Evolutionary conservation across 1,140 invertebrate species (phyloP), one percentile per base, ranked within the genome.

Genomic region (Drosophila asahinai): DNA sequence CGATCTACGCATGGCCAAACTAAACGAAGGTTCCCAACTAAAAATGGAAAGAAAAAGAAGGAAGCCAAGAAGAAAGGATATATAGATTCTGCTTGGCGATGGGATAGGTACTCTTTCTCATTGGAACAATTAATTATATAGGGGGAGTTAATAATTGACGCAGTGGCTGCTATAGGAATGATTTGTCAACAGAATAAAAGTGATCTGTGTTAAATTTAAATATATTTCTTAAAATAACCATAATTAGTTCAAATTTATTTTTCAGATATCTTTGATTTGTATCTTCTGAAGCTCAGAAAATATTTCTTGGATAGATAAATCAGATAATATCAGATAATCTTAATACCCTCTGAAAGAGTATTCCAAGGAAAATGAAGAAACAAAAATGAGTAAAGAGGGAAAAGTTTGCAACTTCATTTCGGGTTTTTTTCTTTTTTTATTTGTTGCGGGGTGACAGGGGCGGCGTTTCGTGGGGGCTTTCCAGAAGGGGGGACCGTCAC

Each of bases 381-480:
- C 73, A 60, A 64, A 81, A 79, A 43, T 55, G 59, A 49, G 70
- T 57, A 72, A 72, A 54, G 49, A 73, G 38, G 59, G 67, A 73
- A 73, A 86, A 91, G 79, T 90, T 90, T 90, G 71, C 79, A 90
- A 90, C 86, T 90, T 90, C 62, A 90, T 90, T 90, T 90, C 71
- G 57, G 71, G 36, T 62, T 75, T 57, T 75, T 57, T 77, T 71
- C 30, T 62, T 75, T 57, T 75, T 57, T 77, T 71, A 2, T 11
- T 11, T 36, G 22, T 25, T 25, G 22, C 33, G 33, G 63, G 33
- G 64, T 54, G 65, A 77, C 49, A 61, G 43, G 67, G 33, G 42
- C 27, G 33, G 43, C 33, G 22, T 33, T 25, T 51, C 45, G 45
- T 54, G 25, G 19, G 38, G 47, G 17, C n/a, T 65, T 40, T 33